Evolutionary conservation across 2,888 invertebrate species (phyloP), one percentile per base, ranked within the genome.

Genomic region (Coenonympha arcania): DNA sequence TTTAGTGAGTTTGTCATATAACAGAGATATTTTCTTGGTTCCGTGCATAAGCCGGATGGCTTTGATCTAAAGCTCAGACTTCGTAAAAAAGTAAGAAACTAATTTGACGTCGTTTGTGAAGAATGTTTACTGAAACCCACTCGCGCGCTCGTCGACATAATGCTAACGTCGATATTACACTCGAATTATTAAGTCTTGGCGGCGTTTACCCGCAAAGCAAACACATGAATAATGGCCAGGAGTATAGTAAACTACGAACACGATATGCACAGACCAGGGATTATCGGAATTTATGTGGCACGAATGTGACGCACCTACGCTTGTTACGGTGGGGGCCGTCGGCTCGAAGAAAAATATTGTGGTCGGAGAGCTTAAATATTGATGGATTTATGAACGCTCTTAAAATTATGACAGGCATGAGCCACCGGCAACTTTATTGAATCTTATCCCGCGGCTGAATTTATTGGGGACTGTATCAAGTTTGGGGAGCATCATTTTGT

Each of bases 321-420:
- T 59, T 58, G 57, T 60, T 58, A 55, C 58, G 49, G 49, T 57
- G 59, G 63, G 61, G 59, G 53, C 57, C 68, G 69, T 64, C 63
- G 57, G 62, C 61, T 61, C 66, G 63, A 75, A 79, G 80, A 79
- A 84, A 80, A 82, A 82, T 79, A 83, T 77, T 77, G 76, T 75
- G 78, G 74, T 65, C 71, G 67, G 61, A 74, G 71, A 82, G 83
- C 84, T 84, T 83, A 79, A 78, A 73, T 75, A 83, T 79, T 85
- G 86, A 86, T 79, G 79, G 85, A 86, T 86, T 85, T 86, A 86
- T 84, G 81, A 74, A 73, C 73, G 73, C 70, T 78, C 79, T 79
- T 78, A 77, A 82, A 82, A 80, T 79, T 80, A 83, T 82, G 82
- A 82, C 81, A 80, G 72, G 61, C 59, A 59, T 61, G 64, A 67